Evolutionary conservation across 2,888 invertebrate species (phyloP), one percentile per base, ranked within the genome.

Genomic region (Flexamia atlantica): DNA sequence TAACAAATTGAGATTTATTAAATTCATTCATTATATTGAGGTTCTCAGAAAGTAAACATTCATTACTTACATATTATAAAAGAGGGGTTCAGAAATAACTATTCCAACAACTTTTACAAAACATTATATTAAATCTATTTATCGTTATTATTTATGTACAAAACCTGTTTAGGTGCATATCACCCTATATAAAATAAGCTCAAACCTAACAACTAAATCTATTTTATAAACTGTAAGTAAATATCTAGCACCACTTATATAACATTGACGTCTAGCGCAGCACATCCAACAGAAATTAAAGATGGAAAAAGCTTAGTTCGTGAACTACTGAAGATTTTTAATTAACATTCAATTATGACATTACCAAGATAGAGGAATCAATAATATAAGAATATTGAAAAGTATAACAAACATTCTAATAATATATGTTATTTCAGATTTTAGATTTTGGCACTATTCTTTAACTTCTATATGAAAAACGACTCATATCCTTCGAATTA

Each of bases 101-200:
- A 53, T n/a, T 30, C 30, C 4, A 64, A 4, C 12, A 14, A 28
- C 28, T 57, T 4, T 53, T 20, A 50, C 14, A 28, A 79, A 76
- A 79, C 53, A 30, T 79, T 50, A 57, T 79, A 79, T 79, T 79
- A 53, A 79, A 79, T 57, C 46, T 79, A 46, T 79, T 79, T 53
- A 57, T 53, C 57, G 57, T 17, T 25, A 79, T 79, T 79, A 79
- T 79, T 57, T 79, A 53, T 79, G 23, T 79, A 79, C 79, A 79
- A 79, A 40, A 50, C n/a, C n/a, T 50, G 0, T 12, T 79, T 79
- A 36, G 1, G 32, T 4, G 23, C 23, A 28, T 9, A 20, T 57
- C 36, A 20, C 20, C 32, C 12, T 40, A 36, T 40, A 72, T 72
- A 72, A 72, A 42, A 57, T 68, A 72, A 72, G 72, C 72, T 72